phyloP scores from a whole-genome alignment of 2,113 vertebrate species.

The Centropus bengalensis region DNA sequence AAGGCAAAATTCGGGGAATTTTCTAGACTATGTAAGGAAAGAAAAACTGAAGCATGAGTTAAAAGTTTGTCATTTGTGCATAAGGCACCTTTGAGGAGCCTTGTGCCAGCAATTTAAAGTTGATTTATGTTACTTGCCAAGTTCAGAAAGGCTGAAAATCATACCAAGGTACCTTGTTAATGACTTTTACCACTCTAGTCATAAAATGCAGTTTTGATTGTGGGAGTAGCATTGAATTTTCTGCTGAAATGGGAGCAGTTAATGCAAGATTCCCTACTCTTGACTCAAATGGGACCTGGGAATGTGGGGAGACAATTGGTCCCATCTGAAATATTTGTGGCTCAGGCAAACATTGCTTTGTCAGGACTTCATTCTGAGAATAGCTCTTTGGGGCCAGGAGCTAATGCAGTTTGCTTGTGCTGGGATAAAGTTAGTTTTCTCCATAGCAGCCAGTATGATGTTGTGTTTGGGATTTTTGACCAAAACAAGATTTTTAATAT shows the following conservation, averaged over 20 bases:
- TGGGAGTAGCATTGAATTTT: neutral
- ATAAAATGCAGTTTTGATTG: neutral
- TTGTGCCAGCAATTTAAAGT: neutral
- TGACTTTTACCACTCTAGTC: neutral
- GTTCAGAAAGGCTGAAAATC: neutral
- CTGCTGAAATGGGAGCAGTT: neutral
- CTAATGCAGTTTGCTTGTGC: neutral
- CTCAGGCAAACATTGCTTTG: neutral
- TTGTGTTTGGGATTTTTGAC: neutral
- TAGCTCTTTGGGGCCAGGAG: neutral
- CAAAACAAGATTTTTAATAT: too few relatives aligned
- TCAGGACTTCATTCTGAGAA: neutral
- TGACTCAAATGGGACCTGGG: neutral
- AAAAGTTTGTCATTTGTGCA: neutral
- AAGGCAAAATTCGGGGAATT: neutral
- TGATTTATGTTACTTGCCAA: neutral
- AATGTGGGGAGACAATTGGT: fast-evolving
- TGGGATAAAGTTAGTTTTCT: neutral
- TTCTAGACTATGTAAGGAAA: neutral
- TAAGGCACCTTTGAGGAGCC: neutral
- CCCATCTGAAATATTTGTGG: neutral
- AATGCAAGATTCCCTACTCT: too few relatives aligned
- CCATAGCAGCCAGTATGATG: neutral
- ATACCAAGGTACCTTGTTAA: neutral
- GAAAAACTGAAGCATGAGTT: neutral